These are phyloP conservation scores for Liopterus haemorrhoidalis DNA, from an alignment of 2,888 invertebrate species.

Conservation along the genomic window DNA sequence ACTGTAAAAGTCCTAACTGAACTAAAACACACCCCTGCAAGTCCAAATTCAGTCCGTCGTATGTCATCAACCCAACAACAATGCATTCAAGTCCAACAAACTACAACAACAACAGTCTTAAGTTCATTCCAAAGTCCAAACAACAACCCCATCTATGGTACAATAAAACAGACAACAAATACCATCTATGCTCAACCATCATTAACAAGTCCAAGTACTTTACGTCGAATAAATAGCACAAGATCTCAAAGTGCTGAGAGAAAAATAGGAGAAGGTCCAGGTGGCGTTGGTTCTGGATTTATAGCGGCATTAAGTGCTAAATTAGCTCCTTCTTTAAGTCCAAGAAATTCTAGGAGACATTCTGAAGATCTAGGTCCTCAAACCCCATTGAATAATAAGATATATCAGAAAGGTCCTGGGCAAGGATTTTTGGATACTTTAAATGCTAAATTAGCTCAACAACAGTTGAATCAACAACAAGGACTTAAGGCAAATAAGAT, in stretches of 20 bases:
- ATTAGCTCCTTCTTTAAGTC: slow-evolving; percentile 57
- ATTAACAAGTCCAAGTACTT: slow-evolving; percentile 49
- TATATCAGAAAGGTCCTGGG: slow-evolving; percentile 48
- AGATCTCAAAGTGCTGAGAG: slow-evolving; percentile 59
- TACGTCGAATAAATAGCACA: slow-evolving; percentile 49
- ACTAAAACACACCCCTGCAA: slow-evolving; percentile 79
- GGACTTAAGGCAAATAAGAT: slow-evolving; percentile 59
- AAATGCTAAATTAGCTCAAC: slow-evolving; percentile 70
- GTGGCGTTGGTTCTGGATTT: slow-evolving; percentile 58
- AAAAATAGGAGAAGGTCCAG: slow-evolving; percentile 49
- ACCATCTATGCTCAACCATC: slow-evolving; percentile 53
- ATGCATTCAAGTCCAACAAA: slow-evolving; percentile 33
- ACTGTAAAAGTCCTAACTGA: slow-evolving; percentile 81
- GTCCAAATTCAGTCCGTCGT: slow-evolving; percentile 67
- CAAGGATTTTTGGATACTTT: slow-evolving; percentile 71
- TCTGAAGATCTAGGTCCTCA: slow-evolving; percentile 42
- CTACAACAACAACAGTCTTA: slow-evolving; percentile 38
- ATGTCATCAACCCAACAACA: slow-evolving; percentile 40
- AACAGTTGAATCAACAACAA: slow-evolving; percentile 49
- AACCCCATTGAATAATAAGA: slow-evolving; percentile 30
- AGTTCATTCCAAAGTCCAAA: slow-evolving; percentile 42
- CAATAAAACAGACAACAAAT: slow-evolving; percentile 23
- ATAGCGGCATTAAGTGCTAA: slow-evolving; percentile 69
- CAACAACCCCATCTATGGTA: slow-evolving; percentile 41
- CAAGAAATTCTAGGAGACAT: slow-evolving; percentile 51